Conservation (phyloP, 2,113 vertebrate genomes). For the Geothlypis trichas region DNA sequence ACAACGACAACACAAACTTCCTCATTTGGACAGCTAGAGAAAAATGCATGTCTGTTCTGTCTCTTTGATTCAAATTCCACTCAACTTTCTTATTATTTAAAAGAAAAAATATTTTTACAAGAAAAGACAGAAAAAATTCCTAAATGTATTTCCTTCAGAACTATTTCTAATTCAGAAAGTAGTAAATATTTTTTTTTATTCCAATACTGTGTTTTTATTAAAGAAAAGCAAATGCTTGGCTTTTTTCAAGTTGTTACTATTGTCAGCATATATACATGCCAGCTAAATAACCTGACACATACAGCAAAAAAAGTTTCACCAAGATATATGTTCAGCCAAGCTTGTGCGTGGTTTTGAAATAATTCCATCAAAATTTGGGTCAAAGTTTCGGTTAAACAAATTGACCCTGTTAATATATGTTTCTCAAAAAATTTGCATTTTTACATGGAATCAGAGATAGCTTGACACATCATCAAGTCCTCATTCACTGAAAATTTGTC, state of each 20-base stretch:
- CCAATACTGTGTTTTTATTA: neutral
- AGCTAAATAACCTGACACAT: neutral
- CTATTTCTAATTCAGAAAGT: neutral
- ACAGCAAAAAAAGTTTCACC: neutral
- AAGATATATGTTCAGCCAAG: neutral
- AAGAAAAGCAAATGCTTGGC: neutral
- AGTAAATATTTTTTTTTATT: neutral
- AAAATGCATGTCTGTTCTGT: neutral
- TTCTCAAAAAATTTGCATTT: neutral
- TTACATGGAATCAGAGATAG: neutral
- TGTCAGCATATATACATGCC: neutral
- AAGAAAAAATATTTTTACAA: neutral
- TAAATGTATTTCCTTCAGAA: neutral
- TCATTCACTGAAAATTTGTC: neutral
- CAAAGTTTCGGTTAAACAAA: neutral
- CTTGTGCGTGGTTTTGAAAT: neutral
- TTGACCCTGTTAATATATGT: neutral
- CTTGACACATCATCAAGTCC: neutral
- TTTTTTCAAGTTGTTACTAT: neutral
- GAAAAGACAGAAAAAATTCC: neutral
- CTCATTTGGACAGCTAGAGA: neutral
- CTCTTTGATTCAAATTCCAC: neutral
- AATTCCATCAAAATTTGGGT: neutral
- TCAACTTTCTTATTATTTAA: neutral
- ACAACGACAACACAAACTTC: neutral